Conservation (phyloP, 2,113 vertebrate species). For the Myrmecophaga tridactyla region DNA sequence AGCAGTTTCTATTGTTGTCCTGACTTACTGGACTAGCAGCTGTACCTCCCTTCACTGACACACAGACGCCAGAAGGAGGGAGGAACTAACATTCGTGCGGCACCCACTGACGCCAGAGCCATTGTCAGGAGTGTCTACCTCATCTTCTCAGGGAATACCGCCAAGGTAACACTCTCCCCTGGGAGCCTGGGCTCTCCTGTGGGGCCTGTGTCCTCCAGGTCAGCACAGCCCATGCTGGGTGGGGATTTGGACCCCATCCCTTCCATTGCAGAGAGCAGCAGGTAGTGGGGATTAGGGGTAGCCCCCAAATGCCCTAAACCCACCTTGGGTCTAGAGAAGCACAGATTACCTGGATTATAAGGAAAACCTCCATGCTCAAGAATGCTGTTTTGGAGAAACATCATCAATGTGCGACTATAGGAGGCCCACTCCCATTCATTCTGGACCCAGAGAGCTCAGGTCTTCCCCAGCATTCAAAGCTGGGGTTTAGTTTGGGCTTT, state of each 20-base stretch:
- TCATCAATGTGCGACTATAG: background rate
- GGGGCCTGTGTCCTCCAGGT: background rate
- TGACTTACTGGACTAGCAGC: too few species aligned
- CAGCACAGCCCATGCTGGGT: fast-evolving
- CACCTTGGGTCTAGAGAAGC: background rate
- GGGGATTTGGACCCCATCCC: too few species aligned
- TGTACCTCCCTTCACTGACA: too few species aligned
- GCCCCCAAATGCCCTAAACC: background rate
- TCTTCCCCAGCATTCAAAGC: background rate
- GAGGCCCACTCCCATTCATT: background rate
- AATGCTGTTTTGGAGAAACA: background rate
- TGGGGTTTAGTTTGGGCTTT: background rate
- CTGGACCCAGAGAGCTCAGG: too few species aligned
- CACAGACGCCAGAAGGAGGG: too few species aligned
- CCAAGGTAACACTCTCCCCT: fast-evolving
- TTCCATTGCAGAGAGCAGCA: too few species aligned
- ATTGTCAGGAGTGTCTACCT: too few species aligned
- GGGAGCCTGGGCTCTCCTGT: fast-evolving
- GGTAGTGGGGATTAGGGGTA: fast-evolving
- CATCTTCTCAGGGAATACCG: background rate
- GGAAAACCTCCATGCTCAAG: fast-evolving
- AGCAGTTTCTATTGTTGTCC: too few species aligned
- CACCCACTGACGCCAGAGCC: too few species aligned
- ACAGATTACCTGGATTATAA: background rate
- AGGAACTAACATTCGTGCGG: too few species aligned